phyloP scores from a whole-genome alignment of 2,797 vertebrate genomes.

The Enteromius anoplus region DNA sequence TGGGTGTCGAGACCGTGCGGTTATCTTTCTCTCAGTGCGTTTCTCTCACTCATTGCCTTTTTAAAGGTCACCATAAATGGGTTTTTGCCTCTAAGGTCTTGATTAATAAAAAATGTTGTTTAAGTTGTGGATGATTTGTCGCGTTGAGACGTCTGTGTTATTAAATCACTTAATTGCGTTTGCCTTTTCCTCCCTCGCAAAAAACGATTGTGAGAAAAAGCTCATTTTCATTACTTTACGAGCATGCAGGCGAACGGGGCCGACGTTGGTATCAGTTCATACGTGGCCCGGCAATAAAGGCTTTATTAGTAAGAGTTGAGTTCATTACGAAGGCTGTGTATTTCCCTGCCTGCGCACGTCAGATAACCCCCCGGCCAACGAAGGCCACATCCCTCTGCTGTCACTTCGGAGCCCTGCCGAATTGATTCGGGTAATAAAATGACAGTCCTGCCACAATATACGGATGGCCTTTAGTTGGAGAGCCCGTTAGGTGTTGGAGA shows the following conservation, averaged over 20 bases:
- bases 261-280: slow-evolving; percentile 48
- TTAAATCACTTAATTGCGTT: slow-evolving; percentile 60
- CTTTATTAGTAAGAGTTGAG: slow-evolving; percentile 81
- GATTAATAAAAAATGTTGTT: slow-evolving; percentile 62
- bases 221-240: slow-evolving; percentile 56
- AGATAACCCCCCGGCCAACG: slow-evolving; percentile 89
- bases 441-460: slow-evolving; percentile 85
- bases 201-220: slow-evolving; percentile 42
- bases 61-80: slow-evolving; percentile 69
- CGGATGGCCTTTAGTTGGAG: slow-evolving; percentile 84
- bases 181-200: slow-evolving; percentile 26
- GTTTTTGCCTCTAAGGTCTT: slow-evolving; percentile 56
- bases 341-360: slow-evolving; percentile 80
- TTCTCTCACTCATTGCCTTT: slow-evolving; percentile 46
- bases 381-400: slow-evolving; percentile 79
- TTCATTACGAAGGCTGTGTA: slow-evolving; percentile 83
- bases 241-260: slow-evolving; percentile 3
- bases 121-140: slow-evolving; percentile 60
- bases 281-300: slow-evolving; percentile 68
- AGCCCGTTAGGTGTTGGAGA: slow-evolving; percentile 80
- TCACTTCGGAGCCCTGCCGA: slow-evolving; percentile 78
- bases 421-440: slow-evolving; percentile 94
- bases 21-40: slow-evolving; percentile 29
- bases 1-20: slow-evolving; percentile 1
- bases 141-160: slow-evolving; percentile 54